Conservation (phyloP, 2,797 vertebrate genomes). For the Stomatorhinus walkeri region DNA sequence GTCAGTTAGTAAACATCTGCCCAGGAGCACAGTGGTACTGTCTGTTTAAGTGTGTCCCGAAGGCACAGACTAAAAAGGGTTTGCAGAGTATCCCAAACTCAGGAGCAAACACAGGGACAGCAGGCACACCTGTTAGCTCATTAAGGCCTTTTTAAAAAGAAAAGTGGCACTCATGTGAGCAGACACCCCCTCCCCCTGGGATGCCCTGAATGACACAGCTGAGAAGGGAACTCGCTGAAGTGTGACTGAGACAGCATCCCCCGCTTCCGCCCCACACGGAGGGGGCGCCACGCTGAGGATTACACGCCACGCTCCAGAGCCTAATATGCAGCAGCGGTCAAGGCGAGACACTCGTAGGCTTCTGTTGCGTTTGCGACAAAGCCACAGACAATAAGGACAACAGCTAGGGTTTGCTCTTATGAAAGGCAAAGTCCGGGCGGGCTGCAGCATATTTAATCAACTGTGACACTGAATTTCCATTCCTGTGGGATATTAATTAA, state of each 20-base stretch:
- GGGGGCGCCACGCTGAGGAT: not conserved
- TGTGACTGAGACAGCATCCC: not conserved
- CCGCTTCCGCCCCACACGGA: not conserved
- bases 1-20: not conserved
- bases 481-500: slow-evolving; percentile 27
- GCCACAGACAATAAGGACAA: not conserved
- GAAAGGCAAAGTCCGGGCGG: not conserved
- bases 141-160: not conserved
- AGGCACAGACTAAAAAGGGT: not conserved
- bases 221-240: not conserved
- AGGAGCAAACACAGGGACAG: not conserved
- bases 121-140: not conserved
- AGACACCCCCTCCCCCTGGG: not conserved
- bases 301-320: not conserved
- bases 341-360: not conserved
- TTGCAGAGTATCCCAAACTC: not conserved
- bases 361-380: not conserved
- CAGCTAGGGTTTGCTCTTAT: not conserved
- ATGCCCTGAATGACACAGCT: not conserved
- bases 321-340: not conserved
- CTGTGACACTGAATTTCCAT: slow-evolving; percentile 17
- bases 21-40: not conserved
- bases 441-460: slow-evolving; percentile 8
- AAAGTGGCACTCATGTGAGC: not conserved
- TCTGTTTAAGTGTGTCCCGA: not conserved